These are phyloP conservation scores for Sturmia bella DNA, from an alignment of 2,888 invertebrate species.

Conservation along the genomic window DNA sequence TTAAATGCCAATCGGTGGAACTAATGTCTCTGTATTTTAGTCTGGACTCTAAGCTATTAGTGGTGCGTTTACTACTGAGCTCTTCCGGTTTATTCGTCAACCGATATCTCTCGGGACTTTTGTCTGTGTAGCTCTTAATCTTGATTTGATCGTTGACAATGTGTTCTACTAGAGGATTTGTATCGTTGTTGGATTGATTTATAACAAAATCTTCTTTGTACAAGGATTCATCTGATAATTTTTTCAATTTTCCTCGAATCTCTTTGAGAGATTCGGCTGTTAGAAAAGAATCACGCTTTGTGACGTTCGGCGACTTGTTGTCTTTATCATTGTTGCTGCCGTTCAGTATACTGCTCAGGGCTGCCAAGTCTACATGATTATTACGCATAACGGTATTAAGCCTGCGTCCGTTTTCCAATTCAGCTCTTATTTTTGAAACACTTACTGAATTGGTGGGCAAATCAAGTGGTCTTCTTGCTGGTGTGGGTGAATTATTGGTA, in stretches of 20 bases:
- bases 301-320: constrained; percentile 68
- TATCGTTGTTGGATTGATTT: constrained; percentile 69
- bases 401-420: constrained; percentile 83
- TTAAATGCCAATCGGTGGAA: constrained; percentile 85
- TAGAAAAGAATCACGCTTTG: constrained; percentile 81
- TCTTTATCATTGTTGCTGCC: constrained; percentile 59
- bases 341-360: constrained; percentile 83
- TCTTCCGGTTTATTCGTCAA: constrained; percentile 11
- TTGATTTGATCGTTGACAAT: constrained; percentile 65
- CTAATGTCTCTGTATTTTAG: constrained; percentile 77
- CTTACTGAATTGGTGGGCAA: constrained; percentile 83
- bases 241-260: constrained; percentile 84
- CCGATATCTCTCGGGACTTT: constrained; percentile 46
- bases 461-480: constrained; percentile 77
- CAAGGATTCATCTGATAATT: constrained; percentile 83
- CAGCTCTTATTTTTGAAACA: constrained; percentile 83
- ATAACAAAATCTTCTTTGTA: constrained; percentile 80
- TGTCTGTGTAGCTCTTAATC: constrained; percentile 34
- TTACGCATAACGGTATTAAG: constrained; percentile 83
- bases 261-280: constrained; percentile 85
- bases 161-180: constrained; percentile 54
- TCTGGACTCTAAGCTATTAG: constrained; percentile 79
- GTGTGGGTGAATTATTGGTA: neutral
- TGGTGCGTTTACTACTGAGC: constrained; percentile 70
- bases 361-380: constrained; percentile 83